phyloP scores from a whole-genome alignment of 2,797 vertebrate species.

The Sebastes umbrosus region DNA sequence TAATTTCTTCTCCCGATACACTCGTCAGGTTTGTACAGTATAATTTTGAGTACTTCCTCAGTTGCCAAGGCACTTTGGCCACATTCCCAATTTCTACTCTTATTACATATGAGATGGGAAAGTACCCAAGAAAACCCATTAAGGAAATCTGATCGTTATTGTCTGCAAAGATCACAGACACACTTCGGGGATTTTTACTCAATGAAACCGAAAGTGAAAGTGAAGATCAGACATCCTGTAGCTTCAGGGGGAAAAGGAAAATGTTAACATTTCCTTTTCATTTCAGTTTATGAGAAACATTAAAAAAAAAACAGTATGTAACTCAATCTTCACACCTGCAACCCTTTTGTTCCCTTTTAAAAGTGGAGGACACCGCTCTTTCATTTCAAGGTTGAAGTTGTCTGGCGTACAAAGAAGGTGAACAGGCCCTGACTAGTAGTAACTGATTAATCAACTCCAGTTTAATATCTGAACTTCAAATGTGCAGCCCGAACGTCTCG shows the following conservation, averaged over 20 bases:
- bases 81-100: not conserved
- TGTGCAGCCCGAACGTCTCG: not conserved
- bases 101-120: not conserved
- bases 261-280: not conserved
- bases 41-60: not conserved
- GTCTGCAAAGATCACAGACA: not conserved
- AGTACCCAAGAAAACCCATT: not conserved
- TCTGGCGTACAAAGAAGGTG: not conserved
- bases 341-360: not conserved
- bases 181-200: not conserved
- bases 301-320: not conserved
- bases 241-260: not conserved
- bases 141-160: not conserved
- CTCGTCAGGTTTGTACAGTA: not conserved
- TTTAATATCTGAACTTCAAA: slow-evolving; percentile 28
- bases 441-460: slow-evolving; percentile 62
- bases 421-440: slow-evolving; percentile 44
- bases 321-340: not conserved
- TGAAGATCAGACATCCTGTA: not conserved
- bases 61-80: not conserved
- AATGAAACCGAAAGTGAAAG: slow-evolving; percentile 72
- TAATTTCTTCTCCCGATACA: not conserved
- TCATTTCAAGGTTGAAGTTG: slow-evolving; percentile 34
- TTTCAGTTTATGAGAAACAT: not conserved
- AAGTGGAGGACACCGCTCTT: not conserved